These are phyloP conservation scores for Thermophis baileyi DNA, from an alignment of 2,113 vertebrate genomes.

Conservation along the genomic window DNA sequence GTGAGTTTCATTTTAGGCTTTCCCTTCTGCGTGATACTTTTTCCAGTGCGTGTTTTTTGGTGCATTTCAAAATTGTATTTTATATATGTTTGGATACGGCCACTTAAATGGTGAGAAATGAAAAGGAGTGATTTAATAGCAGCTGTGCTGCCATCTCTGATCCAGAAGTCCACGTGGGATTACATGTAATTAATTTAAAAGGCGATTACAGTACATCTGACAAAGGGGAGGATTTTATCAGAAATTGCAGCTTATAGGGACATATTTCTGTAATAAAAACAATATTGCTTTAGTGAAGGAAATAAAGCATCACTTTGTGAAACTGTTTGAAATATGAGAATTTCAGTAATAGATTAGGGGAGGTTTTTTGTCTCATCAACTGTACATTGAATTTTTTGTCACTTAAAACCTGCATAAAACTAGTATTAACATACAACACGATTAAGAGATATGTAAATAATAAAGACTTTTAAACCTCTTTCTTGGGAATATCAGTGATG, in stretches of 20 bases:
- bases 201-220: conserved; percentile 52
- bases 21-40: conserved; percentile 10
- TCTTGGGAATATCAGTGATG: conserved; percentile 67
- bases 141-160: conserved; percentile 46
- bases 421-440: conserved; percentile 23
- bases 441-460: conserved; percentile 25
- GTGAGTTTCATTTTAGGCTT: not conserved
- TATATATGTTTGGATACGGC: not conserved
- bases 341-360: not conserved
- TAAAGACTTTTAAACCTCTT: not conserved
- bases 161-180: conserved; percentile 31
- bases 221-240: conserved; percentile 50
- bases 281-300: conserved; percentile 39
- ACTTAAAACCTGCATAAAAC: not conserved
- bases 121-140: not conserved
- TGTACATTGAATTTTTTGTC: not conserved
- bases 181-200: conserved; percentile 45
- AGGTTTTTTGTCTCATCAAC: not conserved
- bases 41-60: not conserved
- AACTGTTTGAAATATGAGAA: not conserved
- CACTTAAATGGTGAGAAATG: not conserved
- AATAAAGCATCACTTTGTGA: conserved; percentile 13
- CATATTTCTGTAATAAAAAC: conserved; percentile 53
- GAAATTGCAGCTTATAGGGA: conserved; percentile 42
- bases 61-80: not conserved